phyloP scores from a whole-genome alignment of 2,888 invertebrate genomes.

The Gortyna flavago region DNA sequence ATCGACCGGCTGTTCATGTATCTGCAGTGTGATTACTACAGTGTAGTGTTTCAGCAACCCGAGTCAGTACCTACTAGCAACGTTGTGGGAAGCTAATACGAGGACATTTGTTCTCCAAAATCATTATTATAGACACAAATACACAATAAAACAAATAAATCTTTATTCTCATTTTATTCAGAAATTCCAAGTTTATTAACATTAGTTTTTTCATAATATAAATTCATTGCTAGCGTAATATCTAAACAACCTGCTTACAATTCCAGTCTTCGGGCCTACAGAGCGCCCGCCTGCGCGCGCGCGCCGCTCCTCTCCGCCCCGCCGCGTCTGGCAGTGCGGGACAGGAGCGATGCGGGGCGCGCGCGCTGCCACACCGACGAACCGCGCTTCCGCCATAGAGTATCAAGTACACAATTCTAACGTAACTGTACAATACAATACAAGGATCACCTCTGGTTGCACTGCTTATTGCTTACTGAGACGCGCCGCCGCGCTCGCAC shows the following conservation, averaged over 20 bases:
- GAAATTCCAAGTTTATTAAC: slow-evolving; percentile 84
- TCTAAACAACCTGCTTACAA: slow-evolving; percentile 85
- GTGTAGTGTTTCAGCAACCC: background rate
- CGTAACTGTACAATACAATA: slow-evolving; percentile 67
- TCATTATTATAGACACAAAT: slow-evolving; percentile 33
- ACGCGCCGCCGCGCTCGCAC: slow-evolving; percentile 55
- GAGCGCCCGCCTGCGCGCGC: slow-evolving; percentile 51
- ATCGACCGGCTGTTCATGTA: too few species aligned
- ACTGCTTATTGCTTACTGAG: slow-evolving; percentile 82
- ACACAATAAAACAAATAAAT: slow-evolving; percentile 68
- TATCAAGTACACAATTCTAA: slow-evolving; percentile 72
- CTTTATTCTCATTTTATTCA: slow-evolving; percentile 81
- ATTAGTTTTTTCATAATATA: slow-evolving; percentile 79
- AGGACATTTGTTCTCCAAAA: background rate
- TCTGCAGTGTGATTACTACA: background rate
- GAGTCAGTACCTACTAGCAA: background rate
- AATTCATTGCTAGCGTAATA: slow-evolving; percentile 85
- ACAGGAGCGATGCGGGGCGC: slow-evolving; percentile 4
- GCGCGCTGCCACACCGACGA: slow-evolving; percentile 47
- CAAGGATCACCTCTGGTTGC: slow-evolving; percentile 80
- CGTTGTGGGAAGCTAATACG: background rate
- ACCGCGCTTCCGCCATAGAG: slow-evolving; percentile 67
- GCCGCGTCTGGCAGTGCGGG: slow-evolving; percentile 9
- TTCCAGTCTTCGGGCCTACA: slow-evolving; percentile 76
- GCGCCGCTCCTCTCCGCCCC: slow-evolving; percentile 38